These are phyloP conservation scores for Rhipidura dahli DNA, from an alignment of 2,113 vertebrate genomes.

Conservation along the genomic window DNA sequence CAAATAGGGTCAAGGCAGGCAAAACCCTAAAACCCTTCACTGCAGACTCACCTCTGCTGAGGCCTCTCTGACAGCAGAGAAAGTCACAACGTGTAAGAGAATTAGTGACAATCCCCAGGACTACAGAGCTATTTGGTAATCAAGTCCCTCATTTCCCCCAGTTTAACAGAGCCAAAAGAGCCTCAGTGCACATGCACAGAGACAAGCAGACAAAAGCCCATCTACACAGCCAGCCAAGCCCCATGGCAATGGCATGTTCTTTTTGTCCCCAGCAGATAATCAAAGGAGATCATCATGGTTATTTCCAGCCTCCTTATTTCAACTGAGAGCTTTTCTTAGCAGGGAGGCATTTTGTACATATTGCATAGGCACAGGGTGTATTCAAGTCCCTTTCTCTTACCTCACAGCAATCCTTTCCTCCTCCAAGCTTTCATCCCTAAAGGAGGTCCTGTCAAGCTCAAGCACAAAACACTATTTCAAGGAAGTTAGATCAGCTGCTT, in stretches of 20 bases:
- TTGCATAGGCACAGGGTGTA: background rate
- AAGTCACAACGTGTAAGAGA: background rate
- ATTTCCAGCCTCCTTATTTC: background rate
- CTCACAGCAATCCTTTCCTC: background rate
- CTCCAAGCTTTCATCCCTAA: background rate
- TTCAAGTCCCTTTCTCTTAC: background rate
- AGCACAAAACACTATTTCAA: background rate
- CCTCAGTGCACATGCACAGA: background rate
- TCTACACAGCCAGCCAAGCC: background rate
- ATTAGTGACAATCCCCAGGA: background rate
- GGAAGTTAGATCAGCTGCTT: background rate
- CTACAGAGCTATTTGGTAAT: background rate
- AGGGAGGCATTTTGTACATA: background rate
- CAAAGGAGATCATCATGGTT: background rate
- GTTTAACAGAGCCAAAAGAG: background rate
- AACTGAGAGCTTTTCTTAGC: background rate
- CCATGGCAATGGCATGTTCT: background rate
- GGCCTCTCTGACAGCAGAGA: background rate
- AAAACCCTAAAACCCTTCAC: background rate
- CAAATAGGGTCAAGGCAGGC: background rate
- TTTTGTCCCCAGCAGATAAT: background rate
- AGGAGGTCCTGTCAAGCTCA: background rate
- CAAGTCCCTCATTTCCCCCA: background rate
- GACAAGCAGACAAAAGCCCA: background rate
- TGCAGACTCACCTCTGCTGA: background rate